Conservation (phyloP, 2,888 invertebrate species). For the Idaea dimidiata region DNA sequence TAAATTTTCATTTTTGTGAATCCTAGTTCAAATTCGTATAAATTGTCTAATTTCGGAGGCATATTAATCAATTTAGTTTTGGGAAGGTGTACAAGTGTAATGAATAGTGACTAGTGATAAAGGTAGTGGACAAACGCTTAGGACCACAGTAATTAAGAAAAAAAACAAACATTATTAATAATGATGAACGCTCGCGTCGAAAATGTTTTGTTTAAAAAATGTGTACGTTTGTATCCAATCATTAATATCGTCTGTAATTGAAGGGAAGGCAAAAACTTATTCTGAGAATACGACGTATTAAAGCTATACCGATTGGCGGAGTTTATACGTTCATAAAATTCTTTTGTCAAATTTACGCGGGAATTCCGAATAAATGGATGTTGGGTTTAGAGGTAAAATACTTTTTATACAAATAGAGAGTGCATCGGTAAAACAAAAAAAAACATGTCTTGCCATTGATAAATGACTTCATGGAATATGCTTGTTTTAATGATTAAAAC, state of each 20-base stretch:
- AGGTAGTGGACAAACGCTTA: no score
- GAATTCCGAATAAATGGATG: conserved; percentile 60
- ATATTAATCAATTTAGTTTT: no score
- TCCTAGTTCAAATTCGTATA: no score
- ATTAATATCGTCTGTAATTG: conserved; percentile 78
- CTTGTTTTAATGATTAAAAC: no score
- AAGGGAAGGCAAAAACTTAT: conserved; percentile 69
- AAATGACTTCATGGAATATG: no score
- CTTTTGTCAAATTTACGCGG: conserved; percentile 78
- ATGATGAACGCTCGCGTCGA: conserved; percentile 18
- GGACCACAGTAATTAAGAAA: background rate
- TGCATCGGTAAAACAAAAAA: background rate
- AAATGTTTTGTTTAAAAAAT: conserved; percentile 47
- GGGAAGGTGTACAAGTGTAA: no score
- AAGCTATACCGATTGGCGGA: conserved; percentile 59
- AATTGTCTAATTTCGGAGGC: no score
- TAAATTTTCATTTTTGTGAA: no score
- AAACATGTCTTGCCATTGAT: no score
- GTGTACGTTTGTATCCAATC: conserved; percentile 59
- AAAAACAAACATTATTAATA: background rate
- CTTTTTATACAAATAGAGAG: background rate
- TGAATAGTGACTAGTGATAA: no score
- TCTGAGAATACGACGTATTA: conserved; percentile 63
- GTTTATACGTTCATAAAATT: conserved; percentile 78
- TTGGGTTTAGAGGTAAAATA: background rate